Percentiles rank a stretch among this genome's conserved stretches.
These are phyloP conservation scores for Lepus americanus DNA, from an alignment of 2,113 vertebrate species.

Conservation along the genomic window DNA sequence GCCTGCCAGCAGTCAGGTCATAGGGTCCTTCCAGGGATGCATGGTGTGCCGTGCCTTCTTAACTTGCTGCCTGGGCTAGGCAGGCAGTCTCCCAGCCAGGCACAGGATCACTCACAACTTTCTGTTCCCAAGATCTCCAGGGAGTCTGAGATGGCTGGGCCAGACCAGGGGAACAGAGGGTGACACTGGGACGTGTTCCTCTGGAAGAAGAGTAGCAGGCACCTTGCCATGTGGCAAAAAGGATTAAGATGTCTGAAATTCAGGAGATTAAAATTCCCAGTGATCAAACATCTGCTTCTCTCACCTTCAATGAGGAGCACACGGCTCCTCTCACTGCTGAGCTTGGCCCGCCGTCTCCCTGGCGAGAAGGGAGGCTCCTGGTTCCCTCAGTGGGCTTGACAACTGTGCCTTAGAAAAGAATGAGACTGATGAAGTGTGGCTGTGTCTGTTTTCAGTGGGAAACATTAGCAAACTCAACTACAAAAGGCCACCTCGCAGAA, in stretches of 20 bases:
- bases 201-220: not conserved
- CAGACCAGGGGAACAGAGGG: not conserved
- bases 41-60: no score
- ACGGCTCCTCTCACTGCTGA: not conserved
- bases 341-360: not conserved
- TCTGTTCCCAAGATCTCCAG: not conserved
- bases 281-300: not conserved
- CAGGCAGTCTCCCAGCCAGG: no score
- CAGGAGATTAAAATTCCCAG: conserved; percentile 9
- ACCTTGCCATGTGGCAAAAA: not conserved
- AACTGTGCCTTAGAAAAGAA: conserved; percentile 49
- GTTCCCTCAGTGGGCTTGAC: not conserved
- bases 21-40: no score
- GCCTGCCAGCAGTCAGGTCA: no score
- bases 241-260: not conserved
- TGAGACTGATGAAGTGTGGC: conserved; percentile 64
- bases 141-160: not conserved
- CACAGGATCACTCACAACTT: not conserved
- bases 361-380: not conserved
- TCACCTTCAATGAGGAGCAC: not conserved
- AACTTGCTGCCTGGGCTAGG: no score
- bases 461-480: conserved; percentile 72
- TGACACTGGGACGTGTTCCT: not conserved
- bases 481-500: conserved; percentile 82
- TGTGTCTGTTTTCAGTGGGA: conserved; percentile 73